phyloP scores from a whole-genome alignment of 2,797 vertebrate genomes.

The Galago senegalensis region DNA sequence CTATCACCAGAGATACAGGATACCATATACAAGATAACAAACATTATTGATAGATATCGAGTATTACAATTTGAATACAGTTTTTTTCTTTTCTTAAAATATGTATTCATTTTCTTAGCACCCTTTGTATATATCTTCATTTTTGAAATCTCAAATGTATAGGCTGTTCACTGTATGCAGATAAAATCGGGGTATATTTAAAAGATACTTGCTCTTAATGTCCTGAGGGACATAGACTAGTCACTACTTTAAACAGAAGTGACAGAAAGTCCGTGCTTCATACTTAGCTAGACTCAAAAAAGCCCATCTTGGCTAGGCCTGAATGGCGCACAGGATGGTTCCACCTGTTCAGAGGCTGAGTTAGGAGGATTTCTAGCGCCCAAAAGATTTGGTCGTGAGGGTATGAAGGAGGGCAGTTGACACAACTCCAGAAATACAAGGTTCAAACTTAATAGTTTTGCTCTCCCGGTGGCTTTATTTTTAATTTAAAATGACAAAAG shows the following conservation, averaged over 20 bases:
- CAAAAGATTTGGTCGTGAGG: background rate
- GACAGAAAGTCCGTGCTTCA: background rate
- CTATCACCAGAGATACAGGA: too few species aligned
- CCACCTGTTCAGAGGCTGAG: background rate
- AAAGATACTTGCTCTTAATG: background rate
- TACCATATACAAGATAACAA: too few species aligned
- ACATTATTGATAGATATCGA: too few species aligned
- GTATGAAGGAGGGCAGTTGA: background rate
- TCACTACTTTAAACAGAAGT: background rate
- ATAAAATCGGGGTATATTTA: background rate
- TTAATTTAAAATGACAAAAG: background rate
- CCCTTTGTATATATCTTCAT: background rate
- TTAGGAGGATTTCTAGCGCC: background rate
- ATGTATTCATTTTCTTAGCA: too few species aligned
- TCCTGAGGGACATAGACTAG: background rate
- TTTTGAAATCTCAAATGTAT: background rate
- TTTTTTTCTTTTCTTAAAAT: too few species aligned
- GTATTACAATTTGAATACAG: too few species aligned
- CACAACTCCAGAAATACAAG: background rate
- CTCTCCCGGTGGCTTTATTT: background rate
- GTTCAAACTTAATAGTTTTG: background rate
- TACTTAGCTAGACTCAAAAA: background rate
- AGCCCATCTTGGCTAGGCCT: background rate
- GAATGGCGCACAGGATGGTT: background rate
- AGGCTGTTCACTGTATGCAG: background rate